phyloP scores from a whole-genome alignment of 2,797 vertebrate species.

The Enteromius fasciolatus region DNA sequence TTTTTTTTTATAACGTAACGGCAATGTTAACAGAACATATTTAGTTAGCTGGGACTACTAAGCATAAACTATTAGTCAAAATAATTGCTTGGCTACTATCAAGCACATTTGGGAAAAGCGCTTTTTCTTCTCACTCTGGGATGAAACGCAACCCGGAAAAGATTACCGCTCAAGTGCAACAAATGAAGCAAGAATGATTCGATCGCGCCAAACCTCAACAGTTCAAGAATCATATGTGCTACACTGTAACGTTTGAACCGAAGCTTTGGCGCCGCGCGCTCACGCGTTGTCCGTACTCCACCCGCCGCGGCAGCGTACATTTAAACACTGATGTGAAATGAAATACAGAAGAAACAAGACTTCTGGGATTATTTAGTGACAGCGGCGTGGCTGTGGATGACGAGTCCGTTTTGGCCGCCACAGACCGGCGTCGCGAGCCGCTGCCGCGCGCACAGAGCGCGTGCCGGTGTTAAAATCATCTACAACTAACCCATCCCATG shows the following conservation, averaged over 20 bases:
- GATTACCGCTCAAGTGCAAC: neutral
- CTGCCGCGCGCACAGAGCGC: neutral
- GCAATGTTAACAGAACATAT: neutral
- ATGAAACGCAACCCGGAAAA: neutral
- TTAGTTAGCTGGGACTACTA: neutral
- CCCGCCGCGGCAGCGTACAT: neutral
- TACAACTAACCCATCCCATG: neutral
- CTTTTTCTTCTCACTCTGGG: neutral
- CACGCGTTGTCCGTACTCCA: neutral
- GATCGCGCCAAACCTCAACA: neutral
- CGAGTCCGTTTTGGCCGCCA: neutral
- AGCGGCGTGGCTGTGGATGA: neutral
- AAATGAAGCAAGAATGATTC: slow-evolving; percentile 2
- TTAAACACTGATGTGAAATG: neutral
- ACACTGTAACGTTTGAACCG: slow-evolving; percentile 5
- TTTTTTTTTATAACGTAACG: neutral
- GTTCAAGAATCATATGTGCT: neutral
- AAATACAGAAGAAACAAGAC: neutral
- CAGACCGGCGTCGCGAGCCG: neutral
- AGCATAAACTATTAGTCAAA: neutral
- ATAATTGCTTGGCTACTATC: too few species aligned
- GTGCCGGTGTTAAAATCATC: neutral
- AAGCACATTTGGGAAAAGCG: neutral
- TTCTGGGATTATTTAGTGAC: neutral
- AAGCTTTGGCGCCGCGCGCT: slow-evolving; percentile 9